These are phyloP conservation scores for Bungarus multicinctus DNA, from an alignment of 2,113 vertebrate species.

Conservation along the genomic window DNA sequence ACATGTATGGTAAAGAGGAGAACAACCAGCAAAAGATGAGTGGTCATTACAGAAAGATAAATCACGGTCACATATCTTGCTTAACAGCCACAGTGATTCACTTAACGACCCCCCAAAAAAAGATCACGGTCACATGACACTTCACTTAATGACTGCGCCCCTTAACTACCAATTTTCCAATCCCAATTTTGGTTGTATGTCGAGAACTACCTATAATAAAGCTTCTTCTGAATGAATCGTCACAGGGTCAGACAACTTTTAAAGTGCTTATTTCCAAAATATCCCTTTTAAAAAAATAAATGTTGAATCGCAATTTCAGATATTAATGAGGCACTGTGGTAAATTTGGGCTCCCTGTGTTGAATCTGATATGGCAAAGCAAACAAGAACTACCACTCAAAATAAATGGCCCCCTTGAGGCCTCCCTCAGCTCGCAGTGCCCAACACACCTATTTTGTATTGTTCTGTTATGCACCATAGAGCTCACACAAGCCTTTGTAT, in stretches of 20 bases:
- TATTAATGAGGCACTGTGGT: neutral
- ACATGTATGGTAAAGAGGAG: neutral
- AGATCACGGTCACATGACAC: neutral
- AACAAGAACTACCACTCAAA: neutral
- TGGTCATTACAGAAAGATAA: neutral
- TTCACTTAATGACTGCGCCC: neutral
- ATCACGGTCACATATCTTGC: neutral
- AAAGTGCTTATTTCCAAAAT: neutral
- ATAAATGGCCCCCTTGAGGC: neutral
- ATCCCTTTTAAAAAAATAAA: neutral
- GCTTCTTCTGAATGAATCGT: neutral
- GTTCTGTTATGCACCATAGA: neutral
- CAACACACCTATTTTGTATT: neutral
- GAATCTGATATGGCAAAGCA: neutral
- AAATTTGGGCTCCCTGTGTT: neutral
- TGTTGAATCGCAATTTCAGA: neutral
- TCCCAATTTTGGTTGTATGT: neutral
- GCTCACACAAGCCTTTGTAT: neutral
- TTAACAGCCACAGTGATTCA: neutral
- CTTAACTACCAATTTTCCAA: neutral
- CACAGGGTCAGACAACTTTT: neutral
- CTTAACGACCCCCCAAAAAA: neutral
- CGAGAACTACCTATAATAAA: neutral
- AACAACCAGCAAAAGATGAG: neutral
- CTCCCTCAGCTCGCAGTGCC: neutral